These are phyloP conservation scores for Pelobates fuscus DNA, from an alignment of 2,113 vertebrate species.

Conservation along the genomic window DNA sequence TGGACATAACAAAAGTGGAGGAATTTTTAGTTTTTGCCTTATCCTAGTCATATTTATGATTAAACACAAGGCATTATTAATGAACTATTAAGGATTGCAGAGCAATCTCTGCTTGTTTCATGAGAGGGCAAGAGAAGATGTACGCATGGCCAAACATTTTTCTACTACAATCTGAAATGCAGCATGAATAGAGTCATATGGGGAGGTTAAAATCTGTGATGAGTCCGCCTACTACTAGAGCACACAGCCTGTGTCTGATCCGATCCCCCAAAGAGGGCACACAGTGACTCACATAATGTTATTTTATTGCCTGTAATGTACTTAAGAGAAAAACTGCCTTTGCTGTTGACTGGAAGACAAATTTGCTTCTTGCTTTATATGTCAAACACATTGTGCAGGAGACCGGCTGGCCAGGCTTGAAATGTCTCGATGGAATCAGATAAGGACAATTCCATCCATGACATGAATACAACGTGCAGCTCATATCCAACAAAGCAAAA, in stretches of 20 bases:
- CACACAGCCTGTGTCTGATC: neutral
- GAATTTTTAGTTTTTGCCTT: too few species aligned
- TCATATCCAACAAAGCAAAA: constrained; percentile 16
- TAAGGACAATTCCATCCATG: constrained; percentile 16
- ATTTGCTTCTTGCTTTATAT: constrained; percentile 2
- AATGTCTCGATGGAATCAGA: constrained; percentile 18
- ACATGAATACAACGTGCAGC: constrained; percentile 16
- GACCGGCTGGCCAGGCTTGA: neutral
- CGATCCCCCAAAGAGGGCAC: neutral
- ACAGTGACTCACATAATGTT: constrained; percentile 3
- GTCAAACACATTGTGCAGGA: neutral
- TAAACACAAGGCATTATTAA: too few species aligned
- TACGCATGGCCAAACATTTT: too few species aligned
- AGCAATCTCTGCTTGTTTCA: too few species aligned
- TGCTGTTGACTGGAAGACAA: constrained; percentile 10
- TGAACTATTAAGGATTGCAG: too few species aligned
- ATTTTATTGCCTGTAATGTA: constrained; percentile 3
- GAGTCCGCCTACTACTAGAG: neutral
- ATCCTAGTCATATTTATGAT: too few species aligned
- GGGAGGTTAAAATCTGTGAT: neutral
- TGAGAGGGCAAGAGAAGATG: too few species aligned
- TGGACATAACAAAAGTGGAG: too few species aligned
- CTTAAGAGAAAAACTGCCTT: constrained; percentile 5
- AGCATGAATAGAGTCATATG: neutral
- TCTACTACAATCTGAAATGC: too few species aligned